Evolutionary conservation across 2,888 invertebrate species (phyloP).

Genomic region (Brenthis hecate): DNA sequence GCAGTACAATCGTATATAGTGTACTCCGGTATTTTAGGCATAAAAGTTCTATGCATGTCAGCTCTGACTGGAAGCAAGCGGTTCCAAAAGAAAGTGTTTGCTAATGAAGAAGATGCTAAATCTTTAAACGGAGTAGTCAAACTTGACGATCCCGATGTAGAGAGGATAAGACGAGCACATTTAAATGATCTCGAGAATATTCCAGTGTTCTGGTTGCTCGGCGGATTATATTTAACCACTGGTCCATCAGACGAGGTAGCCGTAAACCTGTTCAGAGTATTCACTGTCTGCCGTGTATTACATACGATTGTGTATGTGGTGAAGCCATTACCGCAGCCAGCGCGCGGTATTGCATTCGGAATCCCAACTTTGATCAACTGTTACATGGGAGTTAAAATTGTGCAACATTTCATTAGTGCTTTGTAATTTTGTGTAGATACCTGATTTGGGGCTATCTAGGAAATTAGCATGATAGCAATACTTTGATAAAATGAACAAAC

Average conservation of each 20-base stretch:
- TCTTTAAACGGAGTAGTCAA: constrained; percentile 53
- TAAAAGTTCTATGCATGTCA: constrained; percentile 56
- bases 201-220: constrained; percentile 80
- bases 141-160: constrained; percentile 64
- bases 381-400: constrained; percentile 62
- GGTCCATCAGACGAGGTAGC: constrained; percentile 59
- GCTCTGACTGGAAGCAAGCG: constrained; percentile 53
- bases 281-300: constrained; percentile 71
- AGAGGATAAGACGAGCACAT: constrained; percentile 81
- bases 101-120: constrained; percentile 62
- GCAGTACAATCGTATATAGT: constrained; percentile 54
- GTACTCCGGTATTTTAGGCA: constrained; percentile 55
- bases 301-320: constrained; percentile 86
- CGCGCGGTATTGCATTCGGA: constrained; percentile 58
- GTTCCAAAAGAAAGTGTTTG: constrained; percentile 56
- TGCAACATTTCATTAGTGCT: constrained; percentile 46
- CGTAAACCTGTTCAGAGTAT: constrained; percentile 57
- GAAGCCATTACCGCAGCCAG: constrained; percentile 83
- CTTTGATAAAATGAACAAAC: too few relatives aligned
- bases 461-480: too few relatives aligned
- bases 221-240: constrained; percentile 77
- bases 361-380: constrained; percentile 54
- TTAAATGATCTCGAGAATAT: constrained; percentile 88
- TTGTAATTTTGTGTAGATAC: neutral
- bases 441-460: neutral